phyloP scores from a whole-genome alignment of 1,140 invertebrate species.

The Glossosoma conforme region DNA sequence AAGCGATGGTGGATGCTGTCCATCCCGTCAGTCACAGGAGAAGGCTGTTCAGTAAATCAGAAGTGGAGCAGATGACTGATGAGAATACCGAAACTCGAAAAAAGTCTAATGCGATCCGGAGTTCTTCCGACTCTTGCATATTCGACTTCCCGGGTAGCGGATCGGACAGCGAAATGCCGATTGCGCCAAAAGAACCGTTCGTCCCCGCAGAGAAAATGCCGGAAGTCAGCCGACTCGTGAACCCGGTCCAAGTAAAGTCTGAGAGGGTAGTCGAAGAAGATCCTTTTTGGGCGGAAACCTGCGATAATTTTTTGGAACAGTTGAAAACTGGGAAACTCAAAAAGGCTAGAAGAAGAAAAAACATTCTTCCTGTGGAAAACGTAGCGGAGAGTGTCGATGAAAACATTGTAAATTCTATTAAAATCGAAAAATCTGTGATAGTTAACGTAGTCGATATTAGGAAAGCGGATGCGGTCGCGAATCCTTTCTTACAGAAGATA shows the following conservation, averaged over 20 bases:
- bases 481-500: slow-evolving; percentile 27
- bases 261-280: slow-evolving; percentile 44
- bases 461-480: slow-evolving; percentile 20
- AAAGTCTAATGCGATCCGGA: slow-evolving; percentile 12
- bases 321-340: slow-evolving; percentile 55
- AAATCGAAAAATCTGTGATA: slow-evolving; percentile 33
- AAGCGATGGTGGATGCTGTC: neutral
- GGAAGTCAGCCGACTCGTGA: too few relatives aligned
- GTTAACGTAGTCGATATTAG: slow-evolving; percentile 27
- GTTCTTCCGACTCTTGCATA: slow-evolving; percentile 26
- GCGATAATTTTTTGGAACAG: slow-evolving; percentile 68
- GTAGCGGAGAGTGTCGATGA: slow-evolving; percentile 1
- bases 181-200: slow-evolving; percentile 4
- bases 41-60: slow-evolving; percentile 26
- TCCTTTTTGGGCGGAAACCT: slow-evolving; percentile 58
- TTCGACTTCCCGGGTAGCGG: slow-evolving; percentile 33
- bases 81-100: slow-evolving; percentile 20
- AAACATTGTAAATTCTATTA: slow-evolving; percentile 23
- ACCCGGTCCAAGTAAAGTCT: slow-evolving; percentile 33
- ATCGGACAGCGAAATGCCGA: slow-evolving; percentile 41
- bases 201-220: neutral
- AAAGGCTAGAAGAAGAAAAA: slow-evolving; percentile 52
- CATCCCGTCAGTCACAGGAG: slow-evolving; percentile 12
- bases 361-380: slow-evolving; percentile 30
- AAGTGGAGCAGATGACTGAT: slow-evolving; percentile 28